Percentiles rank a stretch among this genome's conserved stretches.
Evolutionary conservation across 2,113 vertebrate species (phyloP).

Genomic region (Gymnobelideus leadbeateri): DNA sequence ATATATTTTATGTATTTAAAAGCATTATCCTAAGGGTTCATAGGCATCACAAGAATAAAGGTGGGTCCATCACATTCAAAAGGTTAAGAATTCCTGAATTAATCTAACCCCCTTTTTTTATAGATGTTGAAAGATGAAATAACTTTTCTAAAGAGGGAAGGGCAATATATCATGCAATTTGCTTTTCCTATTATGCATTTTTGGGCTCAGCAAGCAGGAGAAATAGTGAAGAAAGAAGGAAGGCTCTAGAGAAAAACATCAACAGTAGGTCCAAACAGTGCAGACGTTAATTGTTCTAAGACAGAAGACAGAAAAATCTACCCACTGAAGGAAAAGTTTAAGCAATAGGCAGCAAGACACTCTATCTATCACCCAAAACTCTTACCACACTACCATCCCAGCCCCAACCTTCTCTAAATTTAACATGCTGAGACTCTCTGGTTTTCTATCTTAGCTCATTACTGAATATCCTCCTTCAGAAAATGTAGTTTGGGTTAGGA

Average conservation of each 20-base stretch:
- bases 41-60: not conserved
- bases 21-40: not conserved
- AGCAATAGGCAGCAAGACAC: not conserved
- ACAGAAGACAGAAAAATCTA: not conserved
- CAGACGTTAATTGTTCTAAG: not conserved
- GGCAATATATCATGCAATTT: not conserved
- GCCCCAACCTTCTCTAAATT: not conserved
- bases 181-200: not conserved
- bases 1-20: too few species aligned
- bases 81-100: not conserved
- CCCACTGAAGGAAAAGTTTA: not conserved
- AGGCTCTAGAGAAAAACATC: not conserved
- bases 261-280: not conserved
- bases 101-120: not conserved
- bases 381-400: not conserved
- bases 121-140: not conserved
- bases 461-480: not conserved
- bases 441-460: not conserved
- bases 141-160: not conserved
- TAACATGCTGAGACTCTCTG: not conserved
- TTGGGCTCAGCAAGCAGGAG: not conserved
- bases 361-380: not conserved
- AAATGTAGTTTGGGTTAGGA: not conserved
- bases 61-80: not conserved
- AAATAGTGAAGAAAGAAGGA: not conserved